Evolutionary conservation across 2,888 invertebrate species (phyloP).

Genomic region (Acanthosepion pharaonis): DNA sequence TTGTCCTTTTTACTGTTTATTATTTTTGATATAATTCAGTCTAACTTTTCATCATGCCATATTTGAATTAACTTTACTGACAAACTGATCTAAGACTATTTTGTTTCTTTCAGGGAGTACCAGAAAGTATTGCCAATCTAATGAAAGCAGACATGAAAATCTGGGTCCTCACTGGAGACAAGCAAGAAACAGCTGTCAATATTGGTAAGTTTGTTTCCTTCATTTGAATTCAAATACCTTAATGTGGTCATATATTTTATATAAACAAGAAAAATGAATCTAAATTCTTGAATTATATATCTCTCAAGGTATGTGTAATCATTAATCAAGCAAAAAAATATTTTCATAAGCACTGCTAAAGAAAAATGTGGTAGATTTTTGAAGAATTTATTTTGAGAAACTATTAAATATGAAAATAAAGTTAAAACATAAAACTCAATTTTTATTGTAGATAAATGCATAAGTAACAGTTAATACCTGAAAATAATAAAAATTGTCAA

Average conservation of each 20-base stretch:
- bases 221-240: neutral
- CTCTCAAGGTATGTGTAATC: too few relatives aligned
- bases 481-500: too few relatives aligned
- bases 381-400: too few relatives aligned
- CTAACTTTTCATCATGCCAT: neutral
- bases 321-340: too few relatives aligned
- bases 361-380: too few relatives aligned
- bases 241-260: neutral
- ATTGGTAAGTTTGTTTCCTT: slow-evolving; percentile 79
- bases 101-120: slow-evolving; percentile 80
- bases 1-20: too few relatives aligned
- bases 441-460: too few relatives aligned
- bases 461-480: too few relatives aligned
- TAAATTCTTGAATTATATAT: too few relatives aligned
- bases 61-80: neutral
- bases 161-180: slow-evolving; percentile 99
- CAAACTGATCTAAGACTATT: neutral
- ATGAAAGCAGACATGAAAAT: slow-evolving; percentile 87
- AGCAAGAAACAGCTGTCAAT: slow-evolving; percentile 99
- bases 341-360: too few relatives aligned
- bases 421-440: too few relatives aligned
- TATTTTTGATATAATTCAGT: neutral
- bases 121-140: slow-evolving; percentile 94
- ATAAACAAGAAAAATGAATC: neutral
- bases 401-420: too few relatives aligned